These are phyloP conservation scores for Echinometra lucunter DNA, from an alignment of 53 echinoderm and acorn worm genomes.

Conservation along the genomic window DNA sequence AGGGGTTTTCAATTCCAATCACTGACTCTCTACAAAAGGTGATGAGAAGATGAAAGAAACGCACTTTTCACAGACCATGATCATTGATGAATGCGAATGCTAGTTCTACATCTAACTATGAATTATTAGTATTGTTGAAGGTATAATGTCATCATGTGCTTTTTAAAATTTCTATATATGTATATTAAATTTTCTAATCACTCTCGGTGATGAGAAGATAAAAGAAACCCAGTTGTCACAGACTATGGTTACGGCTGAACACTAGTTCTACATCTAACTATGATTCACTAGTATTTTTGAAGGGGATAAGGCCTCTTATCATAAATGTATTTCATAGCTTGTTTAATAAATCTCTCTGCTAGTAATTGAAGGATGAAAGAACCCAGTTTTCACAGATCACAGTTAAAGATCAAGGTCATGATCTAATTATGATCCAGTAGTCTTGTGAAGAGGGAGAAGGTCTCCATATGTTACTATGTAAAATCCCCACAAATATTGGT, in stretches of 20 bases:
- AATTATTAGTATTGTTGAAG: too few species aligned
- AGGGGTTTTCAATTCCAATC: conserved; percentile 50
- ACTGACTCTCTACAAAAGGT: not conserved
- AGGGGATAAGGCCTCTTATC: too few species aligned
- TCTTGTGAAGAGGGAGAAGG: too few species aligned
- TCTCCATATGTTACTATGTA: too few species aligned
- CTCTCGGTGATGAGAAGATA: not conserved
- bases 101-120: conserved; percentile 15
- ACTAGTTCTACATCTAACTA: conserved; percentile 8
- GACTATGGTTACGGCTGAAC: not conserved
- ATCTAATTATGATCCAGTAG: not conserved
- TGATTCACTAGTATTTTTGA: not conserved
- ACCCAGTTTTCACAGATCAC: not conserved
- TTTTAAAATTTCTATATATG: not conserved
- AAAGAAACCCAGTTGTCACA: not conserved
- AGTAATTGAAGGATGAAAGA: not conserved
- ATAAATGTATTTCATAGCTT: too few species aligned
- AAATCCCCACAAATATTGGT: too few species aligned
- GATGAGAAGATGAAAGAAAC: not conserved
- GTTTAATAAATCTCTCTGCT: not conserved
- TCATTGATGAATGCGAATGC: not conserved
- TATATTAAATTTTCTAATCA: not conserved
- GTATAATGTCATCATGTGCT: not conserved
- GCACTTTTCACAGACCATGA: not conserved
- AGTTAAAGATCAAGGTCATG: not conserved